phyloP scores from a whole-genome alignment of 2,888 invertebrate genomes.

The Nycteola revayana region DNA sequence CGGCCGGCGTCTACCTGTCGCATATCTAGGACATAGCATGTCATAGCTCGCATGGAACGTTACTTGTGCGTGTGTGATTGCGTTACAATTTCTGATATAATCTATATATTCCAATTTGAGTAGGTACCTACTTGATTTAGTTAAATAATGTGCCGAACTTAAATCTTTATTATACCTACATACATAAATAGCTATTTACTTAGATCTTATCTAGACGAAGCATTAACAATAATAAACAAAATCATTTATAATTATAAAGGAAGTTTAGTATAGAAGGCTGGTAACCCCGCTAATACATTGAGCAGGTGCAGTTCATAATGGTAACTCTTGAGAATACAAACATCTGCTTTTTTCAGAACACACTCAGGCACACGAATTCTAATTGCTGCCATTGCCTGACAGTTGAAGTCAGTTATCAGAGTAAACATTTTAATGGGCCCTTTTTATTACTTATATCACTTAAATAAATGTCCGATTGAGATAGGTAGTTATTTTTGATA shows the following conservation, averaged over 20 bases:
- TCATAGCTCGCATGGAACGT: constrained; percentile 69
- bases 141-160: too few species aligned
- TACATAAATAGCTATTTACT: too few species aligned
- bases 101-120: too few species aligned
- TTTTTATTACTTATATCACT: constrained; percentile 40
- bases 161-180: too few species aligned
- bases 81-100: constrained; percentile 72
- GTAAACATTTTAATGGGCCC: constrained; percentile 39
- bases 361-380: constrained; percentile 59
- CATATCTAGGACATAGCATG: constrained; percentile 76
- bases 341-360: constrained; percentile 77
- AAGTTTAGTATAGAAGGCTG: constrained; percentile 31
- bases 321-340: constrained; percentile 57
- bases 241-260: constrained; percentile 22
- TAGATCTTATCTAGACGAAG: too few species aligned
- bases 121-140: too few species aligned
- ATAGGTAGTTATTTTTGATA: too few species aligned
- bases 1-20: constrained; percentile 61
- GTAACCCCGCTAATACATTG: constrained; percentile 41
- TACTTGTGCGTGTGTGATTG: constrained; percentile 60
- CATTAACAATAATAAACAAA: too few species aligned
- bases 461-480: too few species aligned
- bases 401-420: constrained; percentile 40
- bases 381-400: constrained; percentile 55
- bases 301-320: constrained; percentile 71